Evolutionary conservation across 2,797 vertebrate genomes (phyloP), one percentile per base, ranked within the genome.

Genomic region (Chelmon rostratus): DNA sequence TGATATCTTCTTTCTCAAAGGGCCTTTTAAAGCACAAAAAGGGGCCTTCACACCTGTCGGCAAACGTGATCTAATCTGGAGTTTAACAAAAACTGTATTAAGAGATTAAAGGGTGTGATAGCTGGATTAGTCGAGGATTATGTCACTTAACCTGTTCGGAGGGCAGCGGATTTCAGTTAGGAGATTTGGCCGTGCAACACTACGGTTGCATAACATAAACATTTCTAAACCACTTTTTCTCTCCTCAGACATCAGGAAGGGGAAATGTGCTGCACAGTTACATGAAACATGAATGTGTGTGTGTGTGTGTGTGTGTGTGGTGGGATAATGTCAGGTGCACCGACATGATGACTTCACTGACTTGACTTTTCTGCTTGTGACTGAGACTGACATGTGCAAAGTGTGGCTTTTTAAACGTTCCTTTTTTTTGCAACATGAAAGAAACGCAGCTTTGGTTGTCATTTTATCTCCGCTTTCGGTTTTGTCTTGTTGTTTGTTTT

Each of bases 91-190:
- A 88, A 76, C 33, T 54, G 73, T 91, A 93, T 93, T 86, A 89
- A 66, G 66, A 85, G 91, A 89, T 92, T 87, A 89, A 61, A 90
- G 65, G n/a, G 50, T 78, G 64, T 25, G 79, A 91, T 87, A 91
- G 18, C 40, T 70, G 87, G 86, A 92, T 92, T 89, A 89, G 65
- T 46, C 6, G 23, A 69, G 82, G 91, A 89, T 93, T 90, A 93
- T 75, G 68, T 84, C 84, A 87, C 68, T 85, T 73, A 86, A 88
- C 85, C 84, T 86, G 76, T 59, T 66, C 63, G 73, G 63, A 66
- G 80, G 76, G 23, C 35, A 69, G 50, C 0, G 53, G 88, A 86
- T 88, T 90, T 80, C 5, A 28, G 31, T 42, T 35, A 28, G 38
- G 64, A 79, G 78, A 86, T 82, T 66, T 77, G 68, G 53, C 73